Base-by-base conservation (phyloP, 2,888 invertebrate species). In the Dicyrtoma fusca region DNA sequence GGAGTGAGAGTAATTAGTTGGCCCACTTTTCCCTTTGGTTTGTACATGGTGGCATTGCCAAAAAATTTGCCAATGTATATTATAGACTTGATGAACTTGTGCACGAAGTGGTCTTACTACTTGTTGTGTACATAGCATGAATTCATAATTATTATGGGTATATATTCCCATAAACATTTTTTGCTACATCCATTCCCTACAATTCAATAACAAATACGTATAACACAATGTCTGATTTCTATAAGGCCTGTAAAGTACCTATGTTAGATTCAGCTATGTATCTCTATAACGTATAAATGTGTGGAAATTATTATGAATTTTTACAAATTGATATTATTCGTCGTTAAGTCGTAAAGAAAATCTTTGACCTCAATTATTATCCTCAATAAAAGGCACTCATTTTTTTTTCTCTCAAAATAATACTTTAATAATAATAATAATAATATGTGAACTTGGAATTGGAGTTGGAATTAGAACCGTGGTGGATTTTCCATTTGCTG, bases 361-460 rank as follows among this genome's bases (percentile, higher is more conserved):
- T 17, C 19, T 49, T 42, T 68, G 66, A 68, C 66, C 66, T 68
- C 66, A 68, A 68, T n/a, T n/a, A n/a, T n/a, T n/a, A n/a, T 68
- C 55, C 66, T 55, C 66, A 68, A 68, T 68, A 55, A 21, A 68
- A 68, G 53, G 66, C 53, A 23, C 55, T 68, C 44, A 55, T 51
- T 65, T 42, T 19, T 59, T 51, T 17, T 34, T 34, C 34, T 34
- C 34, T 34, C 34, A n/a, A n/a, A n/a, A n/a, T n/a, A n/a, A n/a
- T n/a, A 34, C 34, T 34, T 34, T 34, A 34, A 8, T 34, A n/a
- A 34, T 34, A 34, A 34, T 34, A 34, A 34, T 34, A 34, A n/a
- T 34, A 34, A 34, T 8, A 34, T 34, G 34, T 34, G 34, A 34
- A 34, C 34, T 34, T 34, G 34, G 34, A 34, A 34, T 34, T 34